Evolutionary conservation across 2,888 invertebrate species (phyloP).

Genomic region (Operophtera brumata): DNA sequence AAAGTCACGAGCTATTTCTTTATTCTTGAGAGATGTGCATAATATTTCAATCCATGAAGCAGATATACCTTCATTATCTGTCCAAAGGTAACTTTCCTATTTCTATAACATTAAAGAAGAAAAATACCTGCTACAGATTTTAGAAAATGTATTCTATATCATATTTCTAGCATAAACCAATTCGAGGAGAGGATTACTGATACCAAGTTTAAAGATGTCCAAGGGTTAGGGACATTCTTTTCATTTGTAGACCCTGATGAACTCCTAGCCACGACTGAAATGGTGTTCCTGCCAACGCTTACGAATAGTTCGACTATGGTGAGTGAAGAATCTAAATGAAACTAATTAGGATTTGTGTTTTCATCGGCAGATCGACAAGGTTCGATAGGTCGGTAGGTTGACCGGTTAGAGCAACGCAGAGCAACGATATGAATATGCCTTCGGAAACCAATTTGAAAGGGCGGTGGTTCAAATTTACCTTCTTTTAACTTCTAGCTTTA

Average conservation of each 20-base stretch:
- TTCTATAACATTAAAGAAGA: background rate
- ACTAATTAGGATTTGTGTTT: too few species aligned
- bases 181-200: slow-evolving; percentile 29
- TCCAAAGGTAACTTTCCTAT: slow-evolving; percentile 9
- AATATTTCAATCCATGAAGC: slow-evolving; percentile 12
- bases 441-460: too few species aligned
- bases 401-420: too few species aligned
- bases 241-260: slow-evolving; percentile 47
- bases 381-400: too few species aligned
- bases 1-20: slow-evolving; percentile 3
- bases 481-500: too few species aligned
- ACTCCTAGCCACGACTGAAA: slow-evolving; percentile 41
- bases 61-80: slow-evolving; percentile 9
- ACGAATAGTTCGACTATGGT: slow-evolving; percentile 24
- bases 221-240: slow-evolving; percentile 43
- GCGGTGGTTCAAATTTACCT: too few species aligned
- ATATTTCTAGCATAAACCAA: slow-evolving; percentile 31
- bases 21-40: slow-evolving; percentile 12
- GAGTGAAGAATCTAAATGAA: slow-evolving; percentile 3
- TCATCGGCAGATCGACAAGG: too few species aligned
- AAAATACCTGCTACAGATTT: background rate
- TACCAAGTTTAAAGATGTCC: slow-evolving; percentile 18
- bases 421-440: too few species aligned
- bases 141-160: too few species aligned
- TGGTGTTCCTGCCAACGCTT: slow-evolving; percentile 32